Base-by-base conservation (phyloP, 1,140 invertebrate genomes). In the Triops longicaudatus region DNA sequence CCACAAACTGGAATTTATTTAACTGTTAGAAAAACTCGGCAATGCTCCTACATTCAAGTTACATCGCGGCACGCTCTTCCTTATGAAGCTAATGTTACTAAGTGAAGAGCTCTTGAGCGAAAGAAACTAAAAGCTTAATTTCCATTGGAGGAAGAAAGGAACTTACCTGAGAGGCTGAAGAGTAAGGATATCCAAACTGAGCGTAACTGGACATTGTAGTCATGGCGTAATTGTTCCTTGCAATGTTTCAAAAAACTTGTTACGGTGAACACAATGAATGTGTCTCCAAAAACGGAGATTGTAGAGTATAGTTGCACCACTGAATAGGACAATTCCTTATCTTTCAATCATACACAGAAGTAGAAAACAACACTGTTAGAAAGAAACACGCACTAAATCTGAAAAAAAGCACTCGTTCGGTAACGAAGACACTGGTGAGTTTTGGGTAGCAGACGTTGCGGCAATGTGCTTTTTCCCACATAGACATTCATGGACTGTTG, bases 161-260 rank as follows among this genome's bases (percentile, higher is more conserved):
- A 80, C 84, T 86, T 87, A 92, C 91, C 90, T 92, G 91, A 79
- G 91, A 90, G 27, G 91, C 89, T 85, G 91, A 87, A 85, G 90
- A 89, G 87, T 92, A 92, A 76, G 90, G 88, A 84, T 93, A 93
- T 85, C 91, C 90, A 86, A 92, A 93, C 86, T 93, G 91, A 83
- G 91, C 88, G 86, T 92, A 93, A 80, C 90, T 90, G 83, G 91
- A 91, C 91, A 93, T 93, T 77, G 84, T 81, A 71, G 77, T 78
- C 78, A 79, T 78, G 78, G 77, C 63, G 73, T 73, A 73, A 72
- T 26, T n/a, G 50, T 17, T 63, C 1, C 14, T 63, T 63, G 17
- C 10, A 63, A 2, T 37, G 31, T 37, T 37, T 4, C 7, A 37
- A 37, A 37, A 37, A n/a, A n/a, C n/a, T n/a, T n/a, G n/a, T n/a